These are phyloP conservation scores for Bolborhynchus lineola DNA, from an alignment of 2,113 vertebrate species.

Conservation along the genomic window DNA sequence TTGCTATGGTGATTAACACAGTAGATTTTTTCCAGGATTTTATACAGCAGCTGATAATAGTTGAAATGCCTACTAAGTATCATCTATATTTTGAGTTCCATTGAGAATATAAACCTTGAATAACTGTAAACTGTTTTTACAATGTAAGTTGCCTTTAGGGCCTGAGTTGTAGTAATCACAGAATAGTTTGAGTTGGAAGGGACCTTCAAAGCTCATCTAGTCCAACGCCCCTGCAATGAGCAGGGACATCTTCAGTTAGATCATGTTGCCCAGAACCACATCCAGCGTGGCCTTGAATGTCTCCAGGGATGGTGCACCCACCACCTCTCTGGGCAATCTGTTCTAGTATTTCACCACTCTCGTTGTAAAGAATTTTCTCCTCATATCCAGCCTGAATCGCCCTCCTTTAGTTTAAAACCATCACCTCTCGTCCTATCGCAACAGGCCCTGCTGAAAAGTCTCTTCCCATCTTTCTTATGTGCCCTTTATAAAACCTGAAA, in stretches of 20 bases:
- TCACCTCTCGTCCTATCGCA: background rate
- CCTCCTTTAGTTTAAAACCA: background rate
- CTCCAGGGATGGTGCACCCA: background rate
- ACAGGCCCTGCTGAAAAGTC: background rate
- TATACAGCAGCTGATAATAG: background rate
- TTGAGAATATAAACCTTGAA: background rate
- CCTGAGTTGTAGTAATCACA: background rate
- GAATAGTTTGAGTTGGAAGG: background rate
- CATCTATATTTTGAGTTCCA: background rate
- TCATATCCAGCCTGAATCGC: background rate
- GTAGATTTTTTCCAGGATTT: background rate
- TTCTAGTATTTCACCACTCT: background rate
- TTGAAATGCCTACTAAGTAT: background rate
- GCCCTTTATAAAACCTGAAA: background rate
- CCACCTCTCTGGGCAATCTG: background rate
- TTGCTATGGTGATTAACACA: background rate
- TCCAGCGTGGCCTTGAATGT: background rate
- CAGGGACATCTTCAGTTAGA: background rate
- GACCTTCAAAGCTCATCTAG: background rate
- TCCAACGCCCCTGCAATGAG: background rate
- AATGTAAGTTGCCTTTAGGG: background rate
- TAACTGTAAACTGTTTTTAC: background rate
- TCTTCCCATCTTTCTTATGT: background rate
- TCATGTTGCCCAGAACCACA: background rate
- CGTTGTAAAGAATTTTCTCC: background rate